Conservation (phyloP, 2,113 vertebrate species). For the Dicentrarchus labrax region DNA sequence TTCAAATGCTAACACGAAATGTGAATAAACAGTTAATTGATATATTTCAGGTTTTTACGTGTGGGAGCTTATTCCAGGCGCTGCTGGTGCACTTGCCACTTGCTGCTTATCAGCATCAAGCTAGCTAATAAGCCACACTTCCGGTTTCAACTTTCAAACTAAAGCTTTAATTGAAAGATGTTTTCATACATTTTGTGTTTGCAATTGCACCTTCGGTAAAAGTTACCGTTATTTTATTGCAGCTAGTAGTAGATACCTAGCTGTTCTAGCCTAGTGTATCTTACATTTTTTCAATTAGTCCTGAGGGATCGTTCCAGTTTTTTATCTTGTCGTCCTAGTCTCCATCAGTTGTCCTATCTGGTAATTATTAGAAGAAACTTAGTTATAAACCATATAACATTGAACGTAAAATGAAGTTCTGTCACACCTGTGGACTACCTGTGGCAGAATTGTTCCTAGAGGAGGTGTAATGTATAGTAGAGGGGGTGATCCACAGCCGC, state of each 20-base stretch:
- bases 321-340: neutral
- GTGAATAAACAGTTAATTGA: fast-evolving
- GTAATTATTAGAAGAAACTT: neutral
- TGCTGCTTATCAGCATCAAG: slow-evolving; percentile 45
- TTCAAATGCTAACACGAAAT: fast-evolving
- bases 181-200: neutral
- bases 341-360: neutral
- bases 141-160: slow-evolving; percentile 53
- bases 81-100: slow-evolving; percentile 48
- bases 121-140: neutral
- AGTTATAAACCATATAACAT: neutral
- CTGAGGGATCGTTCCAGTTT: too few relatives aligned
- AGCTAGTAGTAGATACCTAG: neutral
- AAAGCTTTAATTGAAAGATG: neutral
- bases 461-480: fast-evolving
- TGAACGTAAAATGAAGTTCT: neutral
- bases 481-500: neutral
- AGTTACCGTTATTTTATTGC: neutral
- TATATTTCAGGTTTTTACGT: neutral
- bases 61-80: slow-evolving; percentile 12
- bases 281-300: neutral
- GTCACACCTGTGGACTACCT: neutral
- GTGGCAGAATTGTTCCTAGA: neutral
- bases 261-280: neutral
- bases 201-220: neutral